These are phyloP conservation scores for Lagopus leucura DNA, from an alignment of 2,113 vertebrate species.

Conservation along the genomic window DNA sequence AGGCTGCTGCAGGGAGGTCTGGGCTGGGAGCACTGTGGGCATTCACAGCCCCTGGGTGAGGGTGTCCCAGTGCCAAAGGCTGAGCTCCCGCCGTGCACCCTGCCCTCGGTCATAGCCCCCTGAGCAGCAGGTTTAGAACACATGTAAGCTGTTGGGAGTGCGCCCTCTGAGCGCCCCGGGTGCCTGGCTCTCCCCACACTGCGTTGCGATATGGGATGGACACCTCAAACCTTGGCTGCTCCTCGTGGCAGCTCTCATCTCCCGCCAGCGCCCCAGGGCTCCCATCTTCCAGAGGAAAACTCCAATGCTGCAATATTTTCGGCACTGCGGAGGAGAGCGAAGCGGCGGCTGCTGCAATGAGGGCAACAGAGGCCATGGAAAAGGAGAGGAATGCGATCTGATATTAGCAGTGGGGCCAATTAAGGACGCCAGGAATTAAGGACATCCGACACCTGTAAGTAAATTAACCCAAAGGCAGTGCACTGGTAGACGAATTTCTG, in stretches of 20 bases:
- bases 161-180: rapidly evolving
- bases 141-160: rapidly evolving
- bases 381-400: not conserved
- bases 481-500: not conserved
- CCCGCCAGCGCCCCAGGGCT: rapidly evolving
- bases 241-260: not conserved
- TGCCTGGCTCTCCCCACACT: not conserved
- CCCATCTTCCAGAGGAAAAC: rapidly evolving
- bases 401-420: not conserved
- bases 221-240: rapidly evolving
- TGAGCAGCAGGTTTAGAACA: rapidly evolving
- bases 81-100: not conserved
- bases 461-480: constrained; percentile 1
- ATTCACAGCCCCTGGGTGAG: not conserved
- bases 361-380: not conserved
- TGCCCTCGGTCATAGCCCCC: rapidly evolving
- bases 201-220: rapidly evolving
- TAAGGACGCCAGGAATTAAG: constrained; percentile 4
- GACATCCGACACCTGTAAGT: not conserved
- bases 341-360: not conserved
- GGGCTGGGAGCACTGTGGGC: not conserved
- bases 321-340: not conserved
- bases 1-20: not conserved
- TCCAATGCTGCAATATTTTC: not conserved
- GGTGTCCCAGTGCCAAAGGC: not conserved